A percentile compares a stretch with the other conserved stretches of the same genome.
These are phyloP conservation scores for Pteropus rufus DNA, from an alignment of 2,797 vertebrate species.

Conservation along the genomic window DNA sequence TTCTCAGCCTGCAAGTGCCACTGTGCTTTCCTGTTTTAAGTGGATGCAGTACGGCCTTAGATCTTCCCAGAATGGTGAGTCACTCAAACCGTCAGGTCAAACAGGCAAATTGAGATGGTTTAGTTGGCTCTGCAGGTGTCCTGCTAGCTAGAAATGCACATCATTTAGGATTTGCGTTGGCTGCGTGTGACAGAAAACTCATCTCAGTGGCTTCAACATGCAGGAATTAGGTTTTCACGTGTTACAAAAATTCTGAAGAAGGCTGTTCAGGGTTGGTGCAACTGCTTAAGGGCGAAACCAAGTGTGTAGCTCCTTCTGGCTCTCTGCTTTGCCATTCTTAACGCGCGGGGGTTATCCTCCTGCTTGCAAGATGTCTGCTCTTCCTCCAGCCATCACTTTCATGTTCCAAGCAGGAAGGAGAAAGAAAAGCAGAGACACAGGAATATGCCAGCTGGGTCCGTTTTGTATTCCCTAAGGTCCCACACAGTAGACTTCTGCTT, in stretches of 20 bases:
- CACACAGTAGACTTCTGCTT: neutral
- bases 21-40: neutral
- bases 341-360: neutral
- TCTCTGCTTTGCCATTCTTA: neutral
- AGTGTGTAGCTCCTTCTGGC: neutral
- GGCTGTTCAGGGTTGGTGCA: neutral
- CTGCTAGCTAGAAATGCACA: neutral
- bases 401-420: neutral
- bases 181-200: neutral
- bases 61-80: neutral
- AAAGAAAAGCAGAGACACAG: neutral
- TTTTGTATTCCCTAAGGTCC: neutral
- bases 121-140: constrained; percentile 56
- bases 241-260: neutral
- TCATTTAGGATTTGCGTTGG: neutral
- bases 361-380: neutral
- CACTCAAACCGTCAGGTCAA: neutral
- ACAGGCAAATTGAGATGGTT: constrained; percentile 44
- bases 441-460: neutral
- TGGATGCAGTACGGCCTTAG: neutral
- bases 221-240: neutral
- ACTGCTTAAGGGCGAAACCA: neutral
- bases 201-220: neutral
- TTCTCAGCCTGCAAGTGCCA: too few relatives aligned
- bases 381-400: neutral